Conservation (phyloP, 1,140 invertebrate genomes). For the Platorchestia sp. region DNA sequence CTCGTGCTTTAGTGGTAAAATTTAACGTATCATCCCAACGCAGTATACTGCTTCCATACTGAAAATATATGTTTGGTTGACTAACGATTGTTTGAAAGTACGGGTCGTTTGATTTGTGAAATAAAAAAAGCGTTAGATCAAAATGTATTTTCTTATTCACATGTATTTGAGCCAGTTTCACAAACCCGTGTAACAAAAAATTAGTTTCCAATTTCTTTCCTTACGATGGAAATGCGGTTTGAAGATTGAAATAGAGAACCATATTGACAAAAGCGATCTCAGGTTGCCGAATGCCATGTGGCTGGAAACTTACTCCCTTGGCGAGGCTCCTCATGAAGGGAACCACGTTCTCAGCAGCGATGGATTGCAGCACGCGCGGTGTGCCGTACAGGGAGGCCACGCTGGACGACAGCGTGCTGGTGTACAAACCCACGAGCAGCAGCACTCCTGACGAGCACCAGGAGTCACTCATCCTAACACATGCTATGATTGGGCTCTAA, state of each 20-base stretch:
- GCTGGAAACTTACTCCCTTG: conserved; percentile 80
- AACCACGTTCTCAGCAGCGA: conserved; percentile 95
- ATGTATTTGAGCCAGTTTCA: background rate
- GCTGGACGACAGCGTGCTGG: conserved; percentile 94
- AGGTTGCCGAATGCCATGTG: background rate
- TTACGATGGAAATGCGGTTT: background rate
- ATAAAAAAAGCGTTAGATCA: no score
- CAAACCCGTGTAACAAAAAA: background rate
- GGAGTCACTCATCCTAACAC: background rate
- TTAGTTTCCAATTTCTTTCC: background rate
- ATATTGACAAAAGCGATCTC: conserved; percentile 13
- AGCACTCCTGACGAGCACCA: conserved; percentile 76
- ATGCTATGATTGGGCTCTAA: background rate
- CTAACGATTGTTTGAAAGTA: no score
- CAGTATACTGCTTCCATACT: background rate
- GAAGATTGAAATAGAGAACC: background rate
- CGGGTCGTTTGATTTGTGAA: no score
- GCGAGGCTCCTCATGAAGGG: conserved; percentile 88
- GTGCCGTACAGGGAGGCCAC: conserved; percentile 96
- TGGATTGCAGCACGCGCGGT: conserved; percentile 92
- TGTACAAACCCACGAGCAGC: conserved; percentile 91
- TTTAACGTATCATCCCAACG: background rate
- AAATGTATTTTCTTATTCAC: no score
- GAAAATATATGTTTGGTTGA: no score
- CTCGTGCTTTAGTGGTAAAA: background rate